Base-by-base conservation (phyloP, 2,113 vertebrate species). In the Anser brachyrhynchus region DNA sequence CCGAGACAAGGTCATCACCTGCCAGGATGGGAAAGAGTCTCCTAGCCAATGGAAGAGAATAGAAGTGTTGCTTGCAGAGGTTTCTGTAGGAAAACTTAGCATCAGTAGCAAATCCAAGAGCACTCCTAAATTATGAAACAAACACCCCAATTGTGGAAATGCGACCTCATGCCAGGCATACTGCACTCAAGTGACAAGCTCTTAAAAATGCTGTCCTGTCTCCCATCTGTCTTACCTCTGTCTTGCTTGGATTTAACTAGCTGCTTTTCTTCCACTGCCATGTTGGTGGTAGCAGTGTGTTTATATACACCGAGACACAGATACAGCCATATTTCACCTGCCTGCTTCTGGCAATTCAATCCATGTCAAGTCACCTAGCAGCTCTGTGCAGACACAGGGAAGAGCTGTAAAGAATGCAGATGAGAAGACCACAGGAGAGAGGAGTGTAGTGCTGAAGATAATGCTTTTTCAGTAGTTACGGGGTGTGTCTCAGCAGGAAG, bases 1-100 rank as follows among this genome's bases (percentile, higher is more conserved):
- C 0, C 0, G 71, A 94, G 93, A 88, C 87, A 95, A 95, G 96
- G 95, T 96, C 90, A 88, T 95, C 93, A 90, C 78, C 92, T 95
- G 75, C 92, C 41, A 59, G 64, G 82, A 76, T 87, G 51, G 44
- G 82, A 87, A 62, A 76, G 22, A 85, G 22, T 58, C 37, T 95
- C 31, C 92, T 74, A 83, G 65, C 75, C 82, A 89, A 39, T 76
- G 41, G 71, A 79, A 82, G 58, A 75, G n/a, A 79, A 61, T 4
- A 37, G 31, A 79, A 80, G 39, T 65, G 29, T 73, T 91, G 84
- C 77, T 89, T 95, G 62, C 49, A 84, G 92, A 62, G 39, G 23
- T 55, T 44, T 31, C 62, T 44, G 1, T 54, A 80, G 66, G 73
- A 87, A 95, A 94, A 79, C 87, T 67, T 78, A 67, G 9, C 61